Percentiles rank a stretch among this genome's conserved stretches.
Evolutionary conservation across 2,888 invertebrate species (phyloP).

Genomic region (Chymomyza fuscimana): DNA sequence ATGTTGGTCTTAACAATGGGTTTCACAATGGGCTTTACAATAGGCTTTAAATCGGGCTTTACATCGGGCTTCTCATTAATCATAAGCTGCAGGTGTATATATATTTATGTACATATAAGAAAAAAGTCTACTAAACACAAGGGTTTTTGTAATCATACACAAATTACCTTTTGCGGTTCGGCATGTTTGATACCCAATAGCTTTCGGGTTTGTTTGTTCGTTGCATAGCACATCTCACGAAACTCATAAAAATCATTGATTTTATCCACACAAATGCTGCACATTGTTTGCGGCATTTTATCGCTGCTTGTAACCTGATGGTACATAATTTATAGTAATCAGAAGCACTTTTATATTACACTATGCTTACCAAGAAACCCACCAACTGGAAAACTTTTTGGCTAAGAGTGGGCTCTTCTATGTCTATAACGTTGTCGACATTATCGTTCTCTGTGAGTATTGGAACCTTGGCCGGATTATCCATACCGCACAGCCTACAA

Average conservation of each 20-base stretch:
- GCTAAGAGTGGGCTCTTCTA: constrained; percentile 75
- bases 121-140: not conserved
- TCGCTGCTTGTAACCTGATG: constrained; percentile 81
- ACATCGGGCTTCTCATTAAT: not conserved
- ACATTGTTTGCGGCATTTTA: constrained; percentile 84
- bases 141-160: not conserved
- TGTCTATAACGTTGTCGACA: constrained; percentile 50
- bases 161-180: constrained; percentile 58
- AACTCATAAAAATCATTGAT: constrained; percentile 84
- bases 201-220: constrained; percentile 81
- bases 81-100: not conserved
- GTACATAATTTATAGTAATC: not conserved
- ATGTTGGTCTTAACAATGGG: constrained; percentile 32
- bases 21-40: not conserved
- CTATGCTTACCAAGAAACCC: constrained; percentile 69
- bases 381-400: constrained; percentile 76
- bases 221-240: constrained; percentile 82
- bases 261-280: constrained; percentile 83
- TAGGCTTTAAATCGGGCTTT: no score
- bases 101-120: not conserved
- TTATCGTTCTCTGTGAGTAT: constrained; percentile 58
- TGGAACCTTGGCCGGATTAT: constrained; percentile 76
- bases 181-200: constrained; percentile 74
- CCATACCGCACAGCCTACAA: constrained; percentile 79
- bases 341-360: not conserved